These are phyloP conservation scores for Tolypeutes matacus DNA, from an alignment of 2,797 vertebrate genomes.

Conservation along the genomic window DNA sequence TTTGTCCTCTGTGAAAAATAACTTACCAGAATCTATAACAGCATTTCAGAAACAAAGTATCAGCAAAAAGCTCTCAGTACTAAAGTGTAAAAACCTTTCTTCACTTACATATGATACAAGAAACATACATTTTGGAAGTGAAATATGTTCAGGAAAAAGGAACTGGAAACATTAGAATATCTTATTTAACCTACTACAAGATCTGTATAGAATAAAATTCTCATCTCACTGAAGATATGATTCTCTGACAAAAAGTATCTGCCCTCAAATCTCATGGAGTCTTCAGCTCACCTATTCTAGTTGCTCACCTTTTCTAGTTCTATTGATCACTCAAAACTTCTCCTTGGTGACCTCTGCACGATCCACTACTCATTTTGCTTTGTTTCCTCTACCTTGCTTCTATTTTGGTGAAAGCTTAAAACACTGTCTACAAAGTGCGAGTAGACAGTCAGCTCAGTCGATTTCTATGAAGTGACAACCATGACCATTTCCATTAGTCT, in stretches of 20 bases:
- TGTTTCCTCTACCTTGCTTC: neutral
- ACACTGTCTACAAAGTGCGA: neutral
- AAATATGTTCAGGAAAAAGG: conserved; percentile 17
- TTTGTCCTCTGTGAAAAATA: conserved; percentile 43
- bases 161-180: neutral
- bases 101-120: conserved; percentile 29
- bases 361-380: neutral
- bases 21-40: neutral
- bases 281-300: neutral
- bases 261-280: neutral
- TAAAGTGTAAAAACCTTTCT: conserved; percentile 50
- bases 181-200: conserved; percentile 48
- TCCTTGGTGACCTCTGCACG: neutral
- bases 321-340: neutral
- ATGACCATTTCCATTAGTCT: neutral
- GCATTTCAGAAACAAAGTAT: neutral
- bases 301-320: neutral
- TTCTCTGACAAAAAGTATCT: neutral
- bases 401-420: neutral
- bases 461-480: neutral
- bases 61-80: conserved; percentile 27
- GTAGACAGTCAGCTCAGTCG: neutral
- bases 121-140: conserved; percentile 63
- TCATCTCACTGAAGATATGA: neutral
- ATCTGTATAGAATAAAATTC: neutral